Evolutionary conservation across 1,140 invertebrate genomes (phyloP), one percentile per base, ranked within the genome.

Genomic region (Planococcus citri): DNA sequence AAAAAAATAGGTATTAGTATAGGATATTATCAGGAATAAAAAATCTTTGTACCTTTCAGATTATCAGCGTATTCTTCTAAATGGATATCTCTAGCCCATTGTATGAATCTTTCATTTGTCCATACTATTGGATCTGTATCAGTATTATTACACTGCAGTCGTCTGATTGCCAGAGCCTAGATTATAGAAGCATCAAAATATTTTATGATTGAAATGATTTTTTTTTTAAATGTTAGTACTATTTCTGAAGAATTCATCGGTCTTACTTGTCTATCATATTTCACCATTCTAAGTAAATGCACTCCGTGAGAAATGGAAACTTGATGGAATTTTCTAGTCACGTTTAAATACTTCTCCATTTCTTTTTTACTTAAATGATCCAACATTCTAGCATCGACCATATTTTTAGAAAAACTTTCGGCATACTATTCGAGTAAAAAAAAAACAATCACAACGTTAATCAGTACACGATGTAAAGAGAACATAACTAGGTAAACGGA

Each of bases 301-400:
- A 97, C 92, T 58, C 87, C 93, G 76, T 95, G 92, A 41, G 95
- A 89, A 73, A 97, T 91, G 74, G 91, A 94, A 3, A 91, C 90
- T 79, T 95, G 91, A 80, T 95, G 92, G 78, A 94, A 94, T 78
- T 95, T 95, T 68, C 91, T 83, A 27, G 90, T 92, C 8, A 95
- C 90, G 0, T 88, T 88, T 14, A 97, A 83, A 76, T 92, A 88
- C 78, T 95, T 95, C 78, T 96, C 93, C 73, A 96, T 80, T 76
- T 97, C 93, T 77, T 95, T 95, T 79, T 94, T 94, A 73, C 90
- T 92, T 37, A 97, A 82, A 57, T 91, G 89, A 77, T 95, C 92
- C 73, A 97, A 79, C 85, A 95, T 90, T 60, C 93, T 82, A 1
- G 93, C 93, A 78, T 97, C 93, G 6, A 95, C 91, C 76, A 95